Evolutionary conservation across 2,113 vertebrate species (phyloP), one percentile per base, ranked within the genome.

Genomic region (Syngnathus floridae): DNA sequence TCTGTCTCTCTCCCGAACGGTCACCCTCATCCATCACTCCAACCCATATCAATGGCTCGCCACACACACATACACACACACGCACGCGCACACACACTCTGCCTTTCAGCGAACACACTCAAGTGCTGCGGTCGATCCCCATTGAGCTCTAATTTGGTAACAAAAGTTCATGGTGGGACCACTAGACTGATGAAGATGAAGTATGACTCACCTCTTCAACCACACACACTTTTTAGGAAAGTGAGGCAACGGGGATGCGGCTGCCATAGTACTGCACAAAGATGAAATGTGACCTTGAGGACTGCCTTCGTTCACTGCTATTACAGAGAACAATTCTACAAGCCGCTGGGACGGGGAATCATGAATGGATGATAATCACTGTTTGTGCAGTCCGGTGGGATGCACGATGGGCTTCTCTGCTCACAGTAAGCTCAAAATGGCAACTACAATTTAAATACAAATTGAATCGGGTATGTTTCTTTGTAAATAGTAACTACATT

Each of bases 91-190:
- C 19, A 7, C 46, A 11, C 26, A 16, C 45, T 55, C 67, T 62
- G 64, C 40, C 22, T 69, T 46, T 72, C 64, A 1, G 36, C 49
- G 48, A 69, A 45, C 22, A 51, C 71, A 60, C 68, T 77, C 59
- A 1, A 70, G 71, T 61, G 73, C 76, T 48, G 67, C 58, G 62
- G 73, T 87, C 70, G 73, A 86, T 82, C 45, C 64, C 76, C 69
- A 77, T 75, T 76, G 79, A 84, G 70, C 57, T 16, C 70, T 80
- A 79, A 84, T 84, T 86, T 78, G 86, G 81, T 82, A 83, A 73
- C 82, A 77, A 64, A 74, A 71, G 72, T 81, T 78, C 75, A 80
- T 81, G 78, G 70, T 81, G 79, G 61, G 76, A 70, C 74, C n/a
- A 70, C 75, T 69, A 72, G 62, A 81, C 72, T 78, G 82, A 80